These are phyloP conservation scores for Empis livida DNA, from an alignment of 2,888 invertebrate species.

Conservation along the genomic window DNA sequence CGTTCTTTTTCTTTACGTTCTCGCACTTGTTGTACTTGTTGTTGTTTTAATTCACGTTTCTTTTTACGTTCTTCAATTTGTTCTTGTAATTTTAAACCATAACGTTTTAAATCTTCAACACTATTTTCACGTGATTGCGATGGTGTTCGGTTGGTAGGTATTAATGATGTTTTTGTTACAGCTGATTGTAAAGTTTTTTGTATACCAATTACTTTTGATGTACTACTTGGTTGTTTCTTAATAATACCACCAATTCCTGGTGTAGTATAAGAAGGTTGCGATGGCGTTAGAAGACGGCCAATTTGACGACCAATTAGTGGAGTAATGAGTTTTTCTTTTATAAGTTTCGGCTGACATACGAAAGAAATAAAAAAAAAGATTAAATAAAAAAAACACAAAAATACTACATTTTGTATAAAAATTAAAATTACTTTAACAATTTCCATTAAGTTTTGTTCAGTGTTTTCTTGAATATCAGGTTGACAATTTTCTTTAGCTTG, in stretches of 20 bases:
- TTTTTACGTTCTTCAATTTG: constrained; percentile 32
- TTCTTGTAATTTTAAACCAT: constrained; percentile 18
- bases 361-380: not conserved
- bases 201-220: constrained; percentile 21
- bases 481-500: constrained; percentile 20
- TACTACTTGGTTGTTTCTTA: constrained; percentile 27
- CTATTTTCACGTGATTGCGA: constrained; percentile 29
- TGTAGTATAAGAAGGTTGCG: constrained; percentile 20
- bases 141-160: constrained; percentile 15
- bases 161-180: constrained; percentile 13
- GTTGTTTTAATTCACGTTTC: constrained; percentile 30
- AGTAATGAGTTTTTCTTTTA: constrained; percentile 16
- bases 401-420: too few relatives aligned
- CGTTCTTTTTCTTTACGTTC: constrained; percentile 33
- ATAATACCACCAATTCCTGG: constrained; percentile 14
- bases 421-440: not conserved
- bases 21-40: constrained; percentile 27
- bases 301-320: constrained; percentile 22
- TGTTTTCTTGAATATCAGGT: constrained; percentile 18
- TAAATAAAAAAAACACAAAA: not conserved
- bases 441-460: not conserved
- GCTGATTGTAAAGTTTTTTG: constrained; percentile 17
- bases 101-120: constrained; percentile 29
- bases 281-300: constrained; percentile 29
- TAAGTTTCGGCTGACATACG: constrained; percentile 1